Conservation (phyloP, 2,113 vertebrate species). For the Fregetta grallaria region DNA sequence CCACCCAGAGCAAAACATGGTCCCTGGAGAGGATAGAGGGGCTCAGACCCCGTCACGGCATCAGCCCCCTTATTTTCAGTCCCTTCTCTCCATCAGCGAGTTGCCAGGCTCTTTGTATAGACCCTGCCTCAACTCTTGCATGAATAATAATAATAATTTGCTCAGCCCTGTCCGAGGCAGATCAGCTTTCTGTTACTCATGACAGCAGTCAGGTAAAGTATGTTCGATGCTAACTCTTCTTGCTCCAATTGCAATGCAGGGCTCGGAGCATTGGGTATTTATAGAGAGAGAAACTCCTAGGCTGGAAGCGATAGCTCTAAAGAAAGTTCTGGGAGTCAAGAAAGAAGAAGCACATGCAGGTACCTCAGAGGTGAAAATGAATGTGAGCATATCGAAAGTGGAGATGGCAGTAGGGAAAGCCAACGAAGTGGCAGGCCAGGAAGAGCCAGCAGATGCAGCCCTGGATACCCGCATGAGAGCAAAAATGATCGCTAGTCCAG, state of each 20-base stretch:
- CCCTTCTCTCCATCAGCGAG: not conserved
- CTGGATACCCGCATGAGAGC: constrained; percentile 24
- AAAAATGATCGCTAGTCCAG: constrained; percentile 74
- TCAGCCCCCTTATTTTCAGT: not conserved
- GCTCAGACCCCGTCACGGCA: not conserved
- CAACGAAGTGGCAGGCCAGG: constrained; percentile 62
- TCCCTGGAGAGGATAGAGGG: not conserved
- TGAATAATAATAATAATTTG: not conserved
- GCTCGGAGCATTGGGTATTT: constrained; percentile 98
- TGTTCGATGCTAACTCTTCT: constrained; percentile 88
- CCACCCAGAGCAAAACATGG: not conserved
- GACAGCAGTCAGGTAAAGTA: not conserved
- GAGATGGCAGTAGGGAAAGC: constrained; percentile 64
- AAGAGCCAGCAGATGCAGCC: constrained; percentile 58
- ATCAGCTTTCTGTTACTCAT: not conserved
- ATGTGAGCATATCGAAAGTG: constrained; percentile 44
- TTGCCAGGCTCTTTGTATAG: not conserved
- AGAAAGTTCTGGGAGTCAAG: constrained; percentile 69
- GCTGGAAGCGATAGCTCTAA: constrained; percentile 81
- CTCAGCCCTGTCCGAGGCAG: not conserved
- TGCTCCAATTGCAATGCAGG: constrained; percentile 97
- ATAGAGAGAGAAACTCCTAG: constrained; percentile 91
- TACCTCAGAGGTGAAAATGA: constrained; percentile 41
- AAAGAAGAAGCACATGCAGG: constrained; percentile 58
- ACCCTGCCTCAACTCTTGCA: not conserved